Evolutionary conservation across 2,797 vertebrate genomes (phyloP).

Genomic region (Spea hammondii): DNA sequence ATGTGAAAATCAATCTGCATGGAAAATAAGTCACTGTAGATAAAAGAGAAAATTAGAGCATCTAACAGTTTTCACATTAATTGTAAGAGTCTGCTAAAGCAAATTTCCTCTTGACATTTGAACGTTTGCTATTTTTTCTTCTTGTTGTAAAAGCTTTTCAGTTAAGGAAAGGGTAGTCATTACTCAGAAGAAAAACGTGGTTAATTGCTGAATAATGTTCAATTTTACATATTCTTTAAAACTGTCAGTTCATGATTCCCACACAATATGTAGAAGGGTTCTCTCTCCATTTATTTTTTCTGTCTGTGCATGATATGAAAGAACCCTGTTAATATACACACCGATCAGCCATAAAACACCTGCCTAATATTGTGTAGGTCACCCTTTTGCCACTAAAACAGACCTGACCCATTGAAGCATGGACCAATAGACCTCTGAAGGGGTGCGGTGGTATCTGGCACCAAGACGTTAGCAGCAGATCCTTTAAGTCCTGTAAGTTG

Average conservation of each 20-base stretch:
- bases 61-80: slow-evolving; percentile 2
- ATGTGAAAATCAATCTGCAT: background rate
- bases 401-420: no score
- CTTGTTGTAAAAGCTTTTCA: slow-evolving; percentile 6
- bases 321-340: no score
- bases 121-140: background rate
- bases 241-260: background rate
- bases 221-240: slow-evolving; percentile 3
- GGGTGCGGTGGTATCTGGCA: no score
- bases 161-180: slow-evolving; percentile 12
- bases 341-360: no score
- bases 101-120: slow-evolving; percentile 12
- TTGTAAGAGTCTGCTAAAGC: slow-evolving; percentile 10
- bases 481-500: no score
- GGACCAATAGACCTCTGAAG: no score
- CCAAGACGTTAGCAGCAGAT: no score
- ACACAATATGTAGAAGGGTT: background rate
- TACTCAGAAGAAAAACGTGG: background rate
- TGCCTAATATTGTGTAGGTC: no score
- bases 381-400: no score
- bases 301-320: no score
- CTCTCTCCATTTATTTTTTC: background rate
- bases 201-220: slow-evolving; percentile 7
- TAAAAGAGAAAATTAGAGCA: slow-evolving; percentile 13
- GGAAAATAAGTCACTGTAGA: background rate